Base-by-base conservation (phyloP, 2,113 vertebrate species). In the Podilymbus podiceps region DNA sequence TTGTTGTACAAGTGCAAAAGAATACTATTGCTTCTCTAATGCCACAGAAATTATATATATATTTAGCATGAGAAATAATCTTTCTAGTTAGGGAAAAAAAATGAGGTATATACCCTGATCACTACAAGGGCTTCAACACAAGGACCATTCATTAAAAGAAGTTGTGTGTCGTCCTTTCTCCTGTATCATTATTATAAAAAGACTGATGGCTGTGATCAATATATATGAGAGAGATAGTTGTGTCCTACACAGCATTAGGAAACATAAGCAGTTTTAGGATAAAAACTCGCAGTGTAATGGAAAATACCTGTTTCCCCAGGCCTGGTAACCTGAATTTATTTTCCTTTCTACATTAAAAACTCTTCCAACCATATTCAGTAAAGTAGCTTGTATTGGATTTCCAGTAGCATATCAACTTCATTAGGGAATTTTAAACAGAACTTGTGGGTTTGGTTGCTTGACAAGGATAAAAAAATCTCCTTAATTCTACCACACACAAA, bases 1-100 rank as follows among this genome's bases (percentile, higher is more conserved):
- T 68, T 91, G 88, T 96, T 95, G 71, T 78, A 72, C 46, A 23
- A 49, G 49, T 44, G 88, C 85, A 93, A 89, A 90, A 93, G 81
- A 82, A 91, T 40, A 55, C 16, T 90, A 35, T 63, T 73, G 52
- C 85, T 84, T 74, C 47, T 82, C 66, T 58, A 91, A 77, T 75
- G 63, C 58, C 58, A 80, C 33, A 63, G 49, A 38, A 90, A 95
- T 35, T 53, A 85, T 52, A 47, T 67, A 23, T 50, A 53, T 53
- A 75, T 22, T 53, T 74, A 62, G 56, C 53, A 55, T 31, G 33
- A 80, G 28, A 67, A 93, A 62, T 79, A 63, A 38, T 52, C 33
- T 59, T 72, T 47, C 35, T 33, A 44, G 52, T 63, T 82, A 30
- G 52, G 52, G 73, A 85, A 74, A 58, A 58, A 75, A 88, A 64